Evolutionary conservation across 2,113 vertebrate genomes (phyloP).

Genomic region (Panthera tigris): DNA sequence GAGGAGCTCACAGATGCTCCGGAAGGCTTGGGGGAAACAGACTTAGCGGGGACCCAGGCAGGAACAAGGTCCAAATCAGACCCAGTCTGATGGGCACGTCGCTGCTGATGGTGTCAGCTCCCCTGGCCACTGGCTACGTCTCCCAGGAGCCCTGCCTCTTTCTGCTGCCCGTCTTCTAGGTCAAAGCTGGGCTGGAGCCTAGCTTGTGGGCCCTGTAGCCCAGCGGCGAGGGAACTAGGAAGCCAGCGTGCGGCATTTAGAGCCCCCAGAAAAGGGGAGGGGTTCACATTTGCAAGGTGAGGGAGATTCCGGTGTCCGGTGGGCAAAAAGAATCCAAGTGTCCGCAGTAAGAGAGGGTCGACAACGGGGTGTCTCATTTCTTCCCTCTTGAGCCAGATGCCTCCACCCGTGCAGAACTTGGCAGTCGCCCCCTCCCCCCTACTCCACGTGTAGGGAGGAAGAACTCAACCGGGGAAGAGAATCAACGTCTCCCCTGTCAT

Average conservation of each 20-base stretch:
- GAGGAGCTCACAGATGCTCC: not conserved
- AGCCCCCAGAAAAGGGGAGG: not conserved
- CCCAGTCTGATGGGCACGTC: not conserved
- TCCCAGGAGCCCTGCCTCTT: not conserved
- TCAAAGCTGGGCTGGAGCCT: not conserved
- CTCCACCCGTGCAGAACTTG: not conserved
- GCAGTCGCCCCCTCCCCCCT: not conserved
- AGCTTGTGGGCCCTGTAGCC: not conserved
- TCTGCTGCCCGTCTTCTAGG: not conserved
- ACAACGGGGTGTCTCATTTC: not conserved
- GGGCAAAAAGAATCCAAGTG: not conserved
- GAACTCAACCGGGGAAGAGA: not conserved
- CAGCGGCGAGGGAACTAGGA: not conserved
- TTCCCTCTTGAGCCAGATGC: not conserved
- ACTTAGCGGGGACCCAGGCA: not conserved
- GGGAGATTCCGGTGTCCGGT: no score
- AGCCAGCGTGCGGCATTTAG: not conserved
- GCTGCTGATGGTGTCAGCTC: no score
- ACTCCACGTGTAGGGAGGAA: not conserved
- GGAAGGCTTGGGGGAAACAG: not conserved
- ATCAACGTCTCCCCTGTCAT: not conserved
- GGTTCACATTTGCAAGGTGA: not conserved
- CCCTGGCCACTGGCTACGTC: not conserved
- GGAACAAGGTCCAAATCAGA: not conserved
- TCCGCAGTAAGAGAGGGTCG: not conserved